Evolutionary conservation across 64 coral and sea anemone genomes (phyloP), one percentile per base, ranked within the genome.

Genomic region (Acropora yongei): DNA sequence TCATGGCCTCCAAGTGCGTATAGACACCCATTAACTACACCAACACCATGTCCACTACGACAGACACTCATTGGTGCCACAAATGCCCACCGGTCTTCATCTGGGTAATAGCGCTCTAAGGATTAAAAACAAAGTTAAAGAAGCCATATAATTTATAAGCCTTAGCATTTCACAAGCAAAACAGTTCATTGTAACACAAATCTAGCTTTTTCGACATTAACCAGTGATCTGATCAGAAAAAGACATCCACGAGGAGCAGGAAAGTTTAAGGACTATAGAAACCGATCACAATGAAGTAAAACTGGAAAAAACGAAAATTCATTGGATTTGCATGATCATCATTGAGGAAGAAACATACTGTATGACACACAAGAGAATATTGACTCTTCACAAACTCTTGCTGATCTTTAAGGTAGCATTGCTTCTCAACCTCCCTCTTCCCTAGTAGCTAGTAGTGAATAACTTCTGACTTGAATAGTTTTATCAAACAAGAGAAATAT

Each of bases 1-100:
- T 96, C 95, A 76, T 96, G 95, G 2, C 95, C 95, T 73, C 95
- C 95, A 3, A 96, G 91, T 2, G 95, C 95, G 76, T 96, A 96
- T 53, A 96, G 78, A 14, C 87, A 89, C 4, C 91, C 95, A 89
- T 86, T 88, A 0, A 93, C 95, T 49, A 93, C 95, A 44, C 95
- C 79, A 3, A 96, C 95, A 68, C 91, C 95, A 90, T 96, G 95
- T 74, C 95, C 95, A 93, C 95, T 96, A 51, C 95, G 95, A 14
- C 91, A 92, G 1, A 96, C 95, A 82, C 83, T 96, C 95, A 96
- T 96, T 44, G 95, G 95, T 57, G 95, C 95, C 30, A 96, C 91
- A 87, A 93, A 93, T 47, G 95, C 88, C 95, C 95, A 96, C 5
- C 95, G 82, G 68, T 96, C 95, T 66, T 96, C 91, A 30, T 90